Conservation (phyloP, 1,140 invertebrate genomes). For the Yoshiicerus persimilis region DNA sequence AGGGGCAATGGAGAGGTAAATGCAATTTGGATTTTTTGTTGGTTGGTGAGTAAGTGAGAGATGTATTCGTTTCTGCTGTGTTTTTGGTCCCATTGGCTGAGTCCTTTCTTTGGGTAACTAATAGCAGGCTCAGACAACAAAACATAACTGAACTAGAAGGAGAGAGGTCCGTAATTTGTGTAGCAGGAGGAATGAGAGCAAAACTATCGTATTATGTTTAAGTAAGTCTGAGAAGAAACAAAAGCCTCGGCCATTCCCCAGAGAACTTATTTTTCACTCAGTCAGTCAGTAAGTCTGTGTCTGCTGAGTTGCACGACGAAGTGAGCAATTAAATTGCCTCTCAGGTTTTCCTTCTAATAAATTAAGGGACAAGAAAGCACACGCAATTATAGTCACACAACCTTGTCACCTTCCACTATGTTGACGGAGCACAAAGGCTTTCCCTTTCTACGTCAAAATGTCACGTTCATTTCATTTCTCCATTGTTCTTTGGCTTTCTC, state of each 20-base stretch:
- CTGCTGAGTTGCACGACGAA: background rate
- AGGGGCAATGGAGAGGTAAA: background rate
- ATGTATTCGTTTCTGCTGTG: background rate
- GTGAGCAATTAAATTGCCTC: constrained; percentile 15
- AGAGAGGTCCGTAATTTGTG: background rate
- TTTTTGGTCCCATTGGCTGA: background rate
- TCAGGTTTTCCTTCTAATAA: constrained; percentile 16
- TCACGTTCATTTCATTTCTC: constrained; percentile 21
- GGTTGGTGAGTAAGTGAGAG: background rate
- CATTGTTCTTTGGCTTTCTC: background rate
- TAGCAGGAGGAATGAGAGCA: background rate
- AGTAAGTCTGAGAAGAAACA: background rate
- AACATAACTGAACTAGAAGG: background rate
- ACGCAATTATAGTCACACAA: constrained; percentile 1
- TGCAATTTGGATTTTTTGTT: background rate
- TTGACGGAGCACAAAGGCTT: background rate
- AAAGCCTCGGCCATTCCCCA: background rate
- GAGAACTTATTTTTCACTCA: constrained; percentile 14
- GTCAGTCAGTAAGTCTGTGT: background rate
- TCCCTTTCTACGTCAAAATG: background rate
- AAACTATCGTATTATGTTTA: background rate
- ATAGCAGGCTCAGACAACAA: background rate
- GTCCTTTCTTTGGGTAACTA: background rate
- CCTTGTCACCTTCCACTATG: background rate
- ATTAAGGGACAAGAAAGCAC: constrained; percentile 12